Evolutionary conservation across 2,113 vertebrate genomes (phyloP).

Genomic region (Psilopsiagon aurifrons): DNA sequence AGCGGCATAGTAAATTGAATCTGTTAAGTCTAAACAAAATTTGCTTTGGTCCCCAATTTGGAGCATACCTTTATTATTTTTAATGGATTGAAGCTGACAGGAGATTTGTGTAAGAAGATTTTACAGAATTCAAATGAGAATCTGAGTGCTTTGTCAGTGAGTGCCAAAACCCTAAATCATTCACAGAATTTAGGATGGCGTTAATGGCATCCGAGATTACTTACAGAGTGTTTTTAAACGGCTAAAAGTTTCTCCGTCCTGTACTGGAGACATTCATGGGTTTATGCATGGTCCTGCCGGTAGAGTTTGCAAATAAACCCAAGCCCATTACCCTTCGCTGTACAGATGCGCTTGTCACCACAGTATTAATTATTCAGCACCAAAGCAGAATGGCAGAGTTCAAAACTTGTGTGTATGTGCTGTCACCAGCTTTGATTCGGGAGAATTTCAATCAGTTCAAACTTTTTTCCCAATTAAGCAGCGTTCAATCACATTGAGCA

Average conservation of each 20-base stretch:
- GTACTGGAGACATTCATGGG: accelerated
- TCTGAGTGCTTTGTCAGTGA: background rate
- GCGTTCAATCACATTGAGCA: background rate
- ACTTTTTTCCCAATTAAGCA: background rate
- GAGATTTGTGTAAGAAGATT: constrained; percentile 60
- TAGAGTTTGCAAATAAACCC: accelerated
- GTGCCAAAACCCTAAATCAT: background rate
- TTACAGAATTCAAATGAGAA: constrained; percentile 22
- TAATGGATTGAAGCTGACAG: constrained; percentile 24
- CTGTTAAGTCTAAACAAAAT: constrained; percentile 12
- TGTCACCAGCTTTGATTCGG: accelerated
- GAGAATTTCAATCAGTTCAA: background rate
- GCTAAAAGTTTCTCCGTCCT: background rate
- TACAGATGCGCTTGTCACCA: background rate
- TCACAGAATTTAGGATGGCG: background rate
- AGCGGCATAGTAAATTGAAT: background rate
- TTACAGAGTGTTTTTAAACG: background rate
- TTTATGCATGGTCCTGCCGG: accelerated
- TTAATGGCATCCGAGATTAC: constrained; percentile 29
- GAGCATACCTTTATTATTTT: constrained; percentile 40
- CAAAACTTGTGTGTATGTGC: too few species aligned
- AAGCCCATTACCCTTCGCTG: accelerated
- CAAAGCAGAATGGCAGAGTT: background rate
- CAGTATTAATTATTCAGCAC: background rate
- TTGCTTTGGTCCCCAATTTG: constrained; percentile 23